Evolutionary conservation across 2,888 invertebrate genomes (phyloP).

Genomic region (Marronus borbonicus): DNA sequence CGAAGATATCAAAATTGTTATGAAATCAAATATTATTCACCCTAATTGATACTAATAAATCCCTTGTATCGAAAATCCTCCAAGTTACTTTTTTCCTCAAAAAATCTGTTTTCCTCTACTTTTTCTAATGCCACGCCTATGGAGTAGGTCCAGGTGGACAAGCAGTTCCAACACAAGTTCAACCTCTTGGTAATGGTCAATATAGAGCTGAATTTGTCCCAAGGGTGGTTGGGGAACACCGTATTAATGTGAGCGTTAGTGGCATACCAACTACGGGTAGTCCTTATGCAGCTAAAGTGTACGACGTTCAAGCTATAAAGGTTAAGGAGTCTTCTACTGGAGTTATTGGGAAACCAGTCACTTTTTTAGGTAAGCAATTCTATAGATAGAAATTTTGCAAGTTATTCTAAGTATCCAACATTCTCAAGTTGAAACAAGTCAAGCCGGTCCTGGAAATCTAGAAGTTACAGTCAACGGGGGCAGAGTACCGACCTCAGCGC

Average conservation of each 20-base stretch:
- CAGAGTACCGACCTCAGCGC: constrained; percentile 95
- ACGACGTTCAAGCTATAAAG: constrained; percentile 94
- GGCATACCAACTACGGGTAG: constrained; percentile 90
- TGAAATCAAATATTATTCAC: background rate
- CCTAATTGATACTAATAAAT: constrained; percentile 22
- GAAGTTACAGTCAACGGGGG: constrained; percentile 99
- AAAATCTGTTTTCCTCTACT: background rate
- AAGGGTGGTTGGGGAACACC: constrained; percentile 91
- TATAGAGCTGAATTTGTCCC: constrained; percentile 95
- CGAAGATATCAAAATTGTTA: constrained; percentile 14
- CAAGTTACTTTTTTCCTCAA: background rate
- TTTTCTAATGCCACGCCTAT: constrained; percentile 19
- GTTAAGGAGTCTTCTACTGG: constrained; percentile 93
- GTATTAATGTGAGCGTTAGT: constrained; percentile 89
- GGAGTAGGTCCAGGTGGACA: constrained; percentile 91
- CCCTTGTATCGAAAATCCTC: constrained; percentile 46
- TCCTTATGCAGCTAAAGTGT: constrained; percentile 95
- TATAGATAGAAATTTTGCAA: background rate
- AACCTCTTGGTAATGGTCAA: constrained; percentile 85
- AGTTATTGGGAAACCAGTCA: constrained; percentile 91
- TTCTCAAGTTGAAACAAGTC: constrained; percentile 91
- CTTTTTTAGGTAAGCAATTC: constrained; percentile 82
- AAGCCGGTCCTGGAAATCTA: constrained; percentile 98
- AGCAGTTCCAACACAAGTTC: constrained; percentile 90
- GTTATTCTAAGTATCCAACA: background rate